Conservation (phyloP, 2,888 invertebrate genomes). For the Melangyna quadrimaculata region DNA sequence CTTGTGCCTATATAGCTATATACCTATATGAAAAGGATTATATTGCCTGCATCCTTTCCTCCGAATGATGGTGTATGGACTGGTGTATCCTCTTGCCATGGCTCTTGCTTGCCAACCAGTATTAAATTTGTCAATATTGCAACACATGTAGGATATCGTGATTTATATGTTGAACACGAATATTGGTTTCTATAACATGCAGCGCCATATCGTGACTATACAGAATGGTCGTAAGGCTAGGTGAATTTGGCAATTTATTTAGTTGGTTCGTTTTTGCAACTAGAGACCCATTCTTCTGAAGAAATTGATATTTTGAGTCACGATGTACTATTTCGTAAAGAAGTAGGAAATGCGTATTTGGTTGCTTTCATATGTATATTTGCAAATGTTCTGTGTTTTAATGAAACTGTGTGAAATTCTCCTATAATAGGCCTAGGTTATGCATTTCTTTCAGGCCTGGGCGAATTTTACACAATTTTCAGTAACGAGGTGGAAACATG, state of each 20-base stretch:
- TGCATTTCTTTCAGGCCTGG: slow-evolving; percentile 2
- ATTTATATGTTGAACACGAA: slow-evolving; percentile 63
- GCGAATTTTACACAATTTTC: slow-evolving; percentile 41
- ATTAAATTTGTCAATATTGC: slow-evolving; percentile 71
- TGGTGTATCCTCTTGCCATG: neutral
- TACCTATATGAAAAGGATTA: slow-evolving; percentile 15
- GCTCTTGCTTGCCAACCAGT: slow-evolving; percentile 36
- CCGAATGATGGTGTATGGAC: neutral
- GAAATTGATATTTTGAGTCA: neutral
- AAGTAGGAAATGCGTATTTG: neutral
- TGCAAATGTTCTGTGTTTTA: neutral
- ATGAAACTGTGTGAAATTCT: neutral
- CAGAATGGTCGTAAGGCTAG: neutral
- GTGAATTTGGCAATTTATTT: neutral
- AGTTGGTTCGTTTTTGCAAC: neutral
- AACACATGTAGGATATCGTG: slow-evolving; percentile 68
- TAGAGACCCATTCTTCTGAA: neutral
- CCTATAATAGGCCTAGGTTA: slow-evolving; percentile 1
- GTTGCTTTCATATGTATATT: neutral
- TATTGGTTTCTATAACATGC: slow-evolving; percentile 45
- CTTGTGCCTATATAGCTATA: neutral
- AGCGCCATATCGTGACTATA: slow-evolving; percentile 2
- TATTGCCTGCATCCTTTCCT: neutral
- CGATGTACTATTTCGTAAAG: neutral
- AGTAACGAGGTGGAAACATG: slow-evolving; percentile 70